Percentiles rank a stretch among this genome's conserved stretches.
phyloP scores from a whole-genome alignment of 2,888 invertebrate species.

The Loripinus fragilis region DNA sequence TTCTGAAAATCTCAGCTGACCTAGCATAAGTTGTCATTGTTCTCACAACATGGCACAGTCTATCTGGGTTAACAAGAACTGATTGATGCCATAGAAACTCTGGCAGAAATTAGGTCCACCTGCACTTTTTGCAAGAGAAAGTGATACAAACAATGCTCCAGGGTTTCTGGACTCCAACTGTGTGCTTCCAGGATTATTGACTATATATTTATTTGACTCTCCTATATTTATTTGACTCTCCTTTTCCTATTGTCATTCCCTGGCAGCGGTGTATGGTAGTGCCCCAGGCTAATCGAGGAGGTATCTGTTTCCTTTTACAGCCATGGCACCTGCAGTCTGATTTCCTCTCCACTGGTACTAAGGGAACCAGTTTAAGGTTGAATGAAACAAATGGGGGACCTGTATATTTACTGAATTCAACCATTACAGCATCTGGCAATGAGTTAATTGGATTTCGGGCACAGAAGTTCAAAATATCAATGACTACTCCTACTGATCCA shows the following conservation, averaged over 20 bases:
- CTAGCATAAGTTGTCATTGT: constrained; percentile 38
- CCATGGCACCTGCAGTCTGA: constrained; percentile 41
- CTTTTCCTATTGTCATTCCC: constrained; percentile 49
- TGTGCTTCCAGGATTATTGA: constrained; percentile 17
- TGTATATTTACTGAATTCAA: constrained; percentile 45
- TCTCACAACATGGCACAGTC: constrained; percentile 44
- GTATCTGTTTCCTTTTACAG: constrained; percentile 48
- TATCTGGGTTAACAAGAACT: constrained; percentile 46
- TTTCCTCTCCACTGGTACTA: constrained; percentile 44
- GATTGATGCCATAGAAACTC: constrained; percentile 56
- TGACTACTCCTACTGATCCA: constrained; percentile 25
- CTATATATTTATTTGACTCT: constrained; percentile 16
- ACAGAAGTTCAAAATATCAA: constrained; percentile 25
- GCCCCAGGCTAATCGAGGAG: constrained; percentile 49
- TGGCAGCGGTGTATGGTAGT: constrained; percentile 53
- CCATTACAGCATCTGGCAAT: constrained; percentile 41
- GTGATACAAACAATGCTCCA: constrained; percentile 7
- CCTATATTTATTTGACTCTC: constrained; percentile 34
- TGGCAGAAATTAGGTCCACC: constrained; percentile 28
- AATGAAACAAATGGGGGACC: constrained; percentile 41
- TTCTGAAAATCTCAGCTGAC: constrained; percentile 10
- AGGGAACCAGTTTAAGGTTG: constrained; percentile 39
- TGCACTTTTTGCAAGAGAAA: constrained; percentile 49
- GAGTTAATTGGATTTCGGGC: constrained; percentile 23
- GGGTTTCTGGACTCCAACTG: constrained; percentile 50